Conservation (phyloP, 2,888 invertebrate genomes). For the Thereva unica region DNA sequence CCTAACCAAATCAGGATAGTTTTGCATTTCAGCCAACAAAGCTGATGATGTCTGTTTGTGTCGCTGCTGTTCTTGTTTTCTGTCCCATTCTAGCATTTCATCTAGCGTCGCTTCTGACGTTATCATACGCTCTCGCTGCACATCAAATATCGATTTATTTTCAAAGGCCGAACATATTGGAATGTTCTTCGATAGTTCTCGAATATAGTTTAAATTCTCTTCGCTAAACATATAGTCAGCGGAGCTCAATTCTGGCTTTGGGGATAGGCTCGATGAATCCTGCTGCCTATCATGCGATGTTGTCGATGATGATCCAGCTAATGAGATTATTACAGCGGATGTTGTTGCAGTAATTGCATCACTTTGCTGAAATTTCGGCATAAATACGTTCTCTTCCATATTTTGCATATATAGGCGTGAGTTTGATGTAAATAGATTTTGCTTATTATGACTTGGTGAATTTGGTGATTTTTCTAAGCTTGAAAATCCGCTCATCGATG, state of each 20-base stretch:
- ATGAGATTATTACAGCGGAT: background rate
- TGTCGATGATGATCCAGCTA: background rate
- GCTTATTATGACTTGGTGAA: constrained; percentile 61
- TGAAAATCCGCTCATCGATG: constrained; percentile 86
- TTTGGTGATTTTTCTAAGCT: constrained; percentile 84
- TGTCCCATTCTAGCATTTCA: constrained; percentile 52
- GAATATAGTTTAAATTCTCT: constrained; percentile 57
- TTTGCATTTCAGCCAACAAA: constrained; percentile 24
- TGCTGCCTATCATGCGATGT: background rate
- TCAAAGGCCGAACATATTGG: constrained; percentile 58
- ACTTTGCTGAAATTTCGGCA: constrained; percentile 19
- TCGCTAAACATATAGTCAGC: constrained; percentile 52
- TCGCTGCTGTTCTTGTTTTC: constrained; percentile 49
- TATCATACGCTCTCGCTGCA: constrained; percentile 45
- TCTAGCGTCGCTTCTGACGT: constrained; percentile 45
- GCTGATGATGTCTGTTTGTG: constrained; percentile 45
- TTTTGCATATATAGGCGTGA: constrained; percentile 32
- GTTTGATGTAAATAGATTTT: constrained; percentile 17
- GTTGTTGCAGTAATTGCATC: background rate
- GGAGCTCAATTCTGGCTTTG: constrained; percentile 21
- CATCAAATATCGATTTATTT: constrained; percentile 56
- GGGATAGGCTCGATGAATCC: constrained; percentile 2
- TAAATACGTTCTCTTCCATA: constrained; percentile 31
- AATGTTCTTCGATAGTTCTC: constrained; percentile 56
- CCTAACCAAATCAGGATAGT: constrained; percentile 43